Conservation (phyloP, 2,888 invertebrate species). For the Trichacis sp. region DNA sequence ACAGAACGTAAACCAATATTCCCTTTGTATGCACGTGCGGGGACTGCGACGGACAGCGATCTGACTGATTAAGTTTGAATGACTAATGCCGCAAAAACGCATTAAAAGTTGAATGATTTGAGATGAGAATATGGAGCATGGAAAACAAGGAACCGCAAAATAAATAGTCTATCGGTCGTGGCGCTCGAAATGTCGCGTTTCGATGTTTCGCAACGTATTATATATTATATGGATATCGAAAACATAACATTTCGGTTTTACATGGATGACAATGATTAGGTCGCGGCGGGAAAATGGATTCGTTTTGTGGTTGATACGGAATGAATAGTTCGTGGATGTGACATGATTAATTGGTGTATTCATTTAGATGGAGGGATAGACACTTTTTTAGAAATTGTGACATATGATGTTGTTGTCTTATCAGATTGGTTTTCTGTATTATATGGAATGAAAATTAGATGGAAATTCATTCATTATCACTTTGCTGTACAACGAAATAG, state of each 20-base stretch:
- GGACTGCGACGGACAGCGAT: constrained; percentile 42
- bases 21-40: constrained; percentile 44
- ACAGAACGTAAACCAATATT: constrained; percentile 62
- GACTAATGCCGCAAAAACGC: constrained; percentile 69
- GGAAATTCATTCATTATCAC: no score
- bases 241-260: constrained; percentile 48
- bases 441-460: no score
- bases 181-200: constrained; percentile 45
- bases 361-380: no score
- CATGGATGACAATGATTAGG: constrained; percentile 31
- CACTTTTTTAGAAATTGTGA: no score
- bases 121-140: constrained; percentile 67
- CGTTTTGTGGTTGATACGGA: no score
- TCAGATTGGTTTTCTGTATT: no score
- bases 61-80: constrained; percentile 67
- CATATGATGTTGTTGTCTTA: no score
- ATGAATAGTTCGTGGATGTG: no score
- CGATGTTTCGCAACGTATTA: constrained; percentile 52
- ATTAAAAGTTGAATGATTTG: constrained; percentile 69
- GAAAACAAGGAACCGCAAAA: constrained; percentile 68
- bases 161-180: constrained; percentile 64
- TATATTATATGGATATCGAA: constrained; percentile 47
- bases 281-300: neutral
- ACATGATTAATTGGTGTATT: no score
- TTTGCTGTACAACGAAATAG: no score